Conservation (phyloP, 2,113 vertebrate genomes). For the Oxyruncus cristatus region DNA sequence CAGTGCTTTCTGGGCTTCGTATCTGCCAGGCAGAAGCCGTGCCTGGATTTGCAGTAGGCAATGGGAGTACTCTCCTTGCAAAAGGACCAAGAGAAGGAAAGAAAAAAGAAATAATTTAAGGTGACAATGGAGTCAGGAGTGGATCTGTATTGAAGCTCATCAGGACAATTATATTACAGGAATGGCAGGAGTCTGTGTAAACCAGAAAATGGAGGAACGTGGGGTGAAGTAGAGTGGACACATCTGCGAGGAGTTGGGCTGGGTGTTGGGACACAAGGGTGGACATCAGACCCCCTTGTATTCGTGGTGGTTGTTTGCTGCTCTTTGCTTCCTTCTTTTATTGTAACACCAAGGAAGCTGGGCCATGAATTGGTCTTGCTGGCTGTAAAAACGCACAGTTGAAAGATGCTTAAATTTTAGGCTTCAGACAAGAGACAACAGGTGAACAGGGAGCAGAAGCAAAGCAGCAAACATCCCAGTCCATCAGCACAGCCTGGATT, state of each 20-base stretch:
- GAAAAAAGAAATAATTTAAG: neutral
- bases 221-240: neutral
- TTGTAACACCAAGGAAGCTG: neutral
- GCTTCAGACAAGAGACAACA: neutral
- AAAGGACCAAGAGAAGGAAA: neutral
- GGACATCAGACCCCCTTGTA: neutral
- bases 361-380: neutral
- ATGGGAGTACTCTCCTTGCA: neutral
- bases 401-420: neutral
- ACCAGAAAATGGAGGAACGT: neutral
- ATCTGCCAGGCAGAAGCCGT: neutral
- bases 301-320: neutral
- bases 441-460: neutral
- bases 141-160: neutral
- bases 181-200: neutral
- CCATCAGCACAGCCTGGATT: neutral
- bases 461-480: neutral
- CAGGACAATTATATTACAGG: neutral
- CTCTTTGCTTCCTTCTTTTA: neutral
- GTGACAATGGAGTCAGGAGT: neutral
- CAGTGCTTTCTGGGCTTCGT: neutral
- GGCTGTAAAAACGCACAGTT: neutral
- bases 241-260: neutral
- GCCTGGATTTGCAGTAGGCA: neutral
- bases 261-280: no score